A percentile compares a stretch with the other conserved stretches of the same genome.
These are phyloP conservation scores for Hemithea aestivaria DNA, from an alignment of 2,888 invertebrate species.

Conservation along the genomic window DNA sequence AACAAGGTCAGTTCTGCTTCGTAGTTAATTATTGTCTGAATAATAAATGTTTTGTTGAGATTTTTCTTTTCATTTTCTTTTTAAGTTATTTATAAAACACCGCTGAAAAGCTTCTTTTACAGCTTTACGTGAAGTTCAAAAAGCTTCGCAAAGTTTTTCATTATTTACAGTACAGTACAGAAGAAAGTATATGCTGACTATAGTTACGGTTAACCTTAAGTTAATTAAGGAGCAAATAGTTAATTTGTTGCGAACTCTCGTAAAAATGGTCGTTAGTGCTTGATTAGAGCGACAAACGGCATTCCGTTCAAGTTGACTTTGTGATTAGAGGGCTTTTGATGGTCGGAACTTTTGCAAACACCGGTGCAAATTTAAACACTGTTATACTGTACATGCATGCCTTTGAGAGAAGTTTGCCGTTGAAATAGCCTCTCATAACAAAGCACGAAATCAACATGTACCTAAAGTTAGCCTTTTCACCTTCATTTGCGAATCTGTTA, in stretches of 20 bases:
- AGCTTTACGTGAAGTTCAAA: too few species aligned
- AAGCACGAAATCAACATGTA: too few species aligned
- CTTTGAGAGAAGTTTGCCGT: too few species aligned
- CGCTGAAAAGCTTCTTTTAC: too few species aligned
- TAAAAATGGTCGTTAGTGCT: slow-evolving; percentile 28
- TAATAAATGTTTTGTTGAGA: slow-evolving; percentile 27
- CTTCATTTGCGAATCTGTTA: too few species aligned
- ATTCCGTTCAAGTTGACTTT: slow-evolving; percentile 11
- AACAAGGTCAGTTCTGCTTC: slow-evolving; percentile 55
- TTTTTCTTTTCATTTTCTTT: slow-evolving; percentile 25
- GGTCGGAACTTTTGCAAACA: not conserved
- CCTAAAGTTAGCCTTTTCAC: too few species aligned
- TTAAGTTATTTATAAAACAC: not conserved
- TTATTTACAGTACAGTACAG: too few species aligned
- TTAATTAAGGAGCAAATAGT: slow-evolving; percentile 9
- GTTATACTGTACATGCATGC: too few species aligned
- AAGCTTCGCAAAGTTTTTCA: too few species aligned
- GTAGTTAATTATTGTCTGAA: slow-evolving; percentile 21
- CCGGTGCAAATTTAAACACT: slow-evolving; percentile 5
- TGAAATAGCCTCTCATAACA: too few species aligned
- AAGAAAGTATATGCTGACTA: too few species aligned
- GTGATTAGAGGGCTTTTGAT: slow-evolving; percentile 8
- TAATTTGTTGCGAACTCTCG: slow-evolving; percentile 22
- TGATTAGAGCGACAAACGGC: slow-evolving; percentile 24
- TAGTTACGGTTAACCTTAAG: slow-evolving; percentile 11